Evolutionary conservation across 2,797 vertebrate species (phyloP), one percentile per base, ranked within the genome.

Genomic region (Amphiprion clarkii): DNA sequence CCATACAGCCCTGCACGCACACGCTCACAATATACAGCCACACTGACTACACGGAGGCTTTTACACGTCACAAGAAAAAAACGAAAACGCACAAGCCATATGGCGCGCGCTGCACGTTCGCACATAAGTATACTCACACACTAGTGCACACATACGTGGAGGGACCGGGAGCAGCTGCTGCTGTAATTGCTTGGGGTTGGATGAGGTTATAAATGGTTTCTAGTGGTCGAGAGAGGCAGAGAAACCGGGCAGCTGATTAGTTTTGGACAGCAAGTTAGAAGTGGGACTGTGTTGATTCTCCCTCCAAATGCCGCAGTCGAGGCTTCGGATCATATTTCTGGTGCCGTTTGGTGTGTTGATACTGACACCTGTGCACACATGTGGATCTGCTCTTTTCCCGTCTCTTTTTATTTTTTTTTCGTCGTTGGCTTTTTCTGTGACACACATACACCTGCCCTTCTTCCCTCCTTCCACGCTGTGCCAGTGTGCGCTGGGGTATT

Each of bases 161-260:
- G 78, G 52, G 77, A 73, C 81, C 42, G 14, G 59, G 69, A 86
- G 78, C 89, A 90, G 87, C 86, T 88, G 89, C 67, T 74, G 78
- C 21, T 80, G 75, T 83, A 83, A 84, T 78, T 84, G 67, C 74
- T 69, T 16, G 7, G 42, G 69, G 64, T 80, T 76, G 84, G 79
- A 87, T 70, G 83, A 60, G 78, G 78, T 76, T 83, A 76, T 72
- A 76, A 84, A 87, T 69, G 79, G 67, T 77, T 87, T 87, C 40
- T 69, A 69, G 72, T 74, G 81, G 76, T 40, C 6, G 27, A 27
- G 42, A 48, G 66, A 10, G 67, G n/a, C 57, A 21, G 10, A 3
- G 27, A 60, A 25, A 33, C 56, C 61, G 61, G 68, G 55, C 57
- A 60, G 69, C 71, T 71, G 71, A 80, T 81, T 76, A 17, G 71